These are phyloP conservation scores for Ichneumoninae sp. DNA, from an alignment of 2,888 invertebrate genomes.

Conservation along the genomic window DNA sequence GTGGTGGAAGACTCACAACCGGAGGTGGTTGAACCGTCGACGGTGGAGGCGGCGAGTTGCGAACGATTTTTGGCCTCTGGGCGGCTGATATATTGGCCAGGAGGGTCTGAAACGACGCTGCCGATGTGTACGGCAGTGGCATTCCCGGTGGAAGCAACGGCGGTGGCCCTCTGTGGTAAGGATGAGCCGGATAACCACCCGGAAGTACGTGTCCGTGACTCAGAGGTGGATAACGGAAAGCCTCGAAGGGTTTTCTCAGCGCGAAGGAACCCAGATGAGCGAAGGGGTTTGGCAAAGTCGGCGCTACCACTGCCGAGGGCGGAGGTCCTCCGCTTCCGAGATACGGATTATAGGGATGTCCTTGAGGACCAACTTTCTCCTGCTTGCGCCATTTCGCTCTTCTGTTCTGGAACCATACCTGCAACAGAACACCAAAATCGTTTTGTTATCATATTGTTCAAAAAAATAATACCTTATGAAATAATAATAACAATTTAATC, in stretches of 20 bases:
- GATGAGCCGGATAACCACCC: conserved; percentile 87
- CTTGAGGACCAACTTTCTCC: conserved; percentile 96
- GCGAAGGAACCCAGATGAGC: conserved; percentile 90
- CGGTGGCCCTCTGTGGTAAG: conserved; percentile 88
- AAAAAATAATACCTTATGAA: neutral
- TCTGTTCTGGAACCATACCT: conserved; percentile 98
- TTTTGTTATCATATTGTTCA: conserved; percentile 18
- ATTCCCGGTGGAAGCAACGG: conserved; percentile 88
- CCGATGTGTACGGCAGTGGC: conserved; percentile 81
- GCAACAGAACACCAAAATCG: conserved; percentile 81
- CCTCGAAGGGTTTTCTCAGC: conserved; percentile 87
- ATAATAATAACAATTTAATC: neutral
- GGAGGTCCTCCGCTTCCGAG: conserved; percentile 88
- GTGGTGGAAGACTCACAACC: conserved; percentile 83
- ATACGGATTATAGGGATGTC: conserved; percentile 95
- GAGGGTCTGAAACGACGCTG: conserved; percentile 93
- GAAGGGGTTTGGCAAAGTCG: conserved; percentile 93
- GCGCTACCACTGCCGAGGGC: conserved; percentile 89
- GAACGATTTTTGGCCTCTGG: conserved; percentile 85
- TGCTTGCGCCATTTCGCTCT: conserved; percentile 97
- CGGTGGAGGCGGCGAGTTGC: conserved; percentile 83
- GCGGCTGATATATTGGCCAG: conserved; percentile 91
- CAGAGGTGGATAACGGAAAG: conserved; percentile 89
- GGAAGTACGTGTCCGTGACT: conserved; percentile 86
- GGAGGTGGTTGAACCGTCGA: conserved; percentile 74